Base-by-base conservation (phyloP, 92 coral and sea anemone genomes). In the Galaxea fascicularis region DNA sequence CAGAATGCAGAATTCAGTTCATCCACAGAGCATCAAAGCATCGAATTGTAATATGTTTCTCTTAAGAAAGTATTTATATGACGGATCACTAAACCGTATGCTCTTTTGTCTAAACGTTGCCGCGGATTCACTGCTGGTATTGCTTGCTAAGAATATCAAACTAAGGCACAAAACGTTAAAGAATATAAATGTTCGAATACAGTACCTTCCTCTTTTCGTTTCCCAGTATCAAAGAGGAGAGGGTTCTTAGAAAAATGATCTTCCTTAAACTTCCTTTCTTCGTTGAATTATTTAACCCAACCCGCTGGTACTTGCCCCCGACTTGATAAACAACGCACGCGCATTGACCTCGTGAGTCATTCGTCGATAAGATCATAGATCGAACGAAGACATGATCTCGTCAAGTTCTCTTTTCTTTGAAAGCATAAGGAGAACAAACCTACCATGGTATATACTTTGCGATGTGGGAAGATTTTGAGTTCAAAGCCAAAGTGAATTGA, bases 81-180 rank as follows among this genome's bases (percentile, higher is more conserved):
- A 82, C 86, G 86, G 86, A 70, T 31, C 86, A 82, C 41, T 82
- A 57, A 71, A 82, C 86, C 86, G 86, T 71, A 41, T 24, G 86
- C 77, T 27, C 73, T 54, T 44, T 54, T 70, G 78, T 71, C 45
- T 46, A 71, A 82, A 69, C 57, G 16, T 26, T 29, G 54, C 47
- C n/a, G 58, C 44, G 18, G 29, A 47, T 27, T 3, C 25, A 35
- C 41, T 20, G 17, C 25, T 29, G 35, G 25, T 21, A 17, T 25
- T 4, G 20, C 3, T 14, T 4, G 10, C 31, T 31, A 8, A 51
- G 3, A 16, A 44, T 20, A 67, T 14, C 25, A 66, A 51, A 28
- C 30, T 21, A 24, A 16, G 25, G 9, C 49, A 29, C 27, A 39
- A 21, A 24, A 25, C 14, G 24, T 30, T 29, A 8, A 44, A 28